Conservation (phyloP, 2,888 invertebrate species). For the Andrena trimmerana region DNA sequence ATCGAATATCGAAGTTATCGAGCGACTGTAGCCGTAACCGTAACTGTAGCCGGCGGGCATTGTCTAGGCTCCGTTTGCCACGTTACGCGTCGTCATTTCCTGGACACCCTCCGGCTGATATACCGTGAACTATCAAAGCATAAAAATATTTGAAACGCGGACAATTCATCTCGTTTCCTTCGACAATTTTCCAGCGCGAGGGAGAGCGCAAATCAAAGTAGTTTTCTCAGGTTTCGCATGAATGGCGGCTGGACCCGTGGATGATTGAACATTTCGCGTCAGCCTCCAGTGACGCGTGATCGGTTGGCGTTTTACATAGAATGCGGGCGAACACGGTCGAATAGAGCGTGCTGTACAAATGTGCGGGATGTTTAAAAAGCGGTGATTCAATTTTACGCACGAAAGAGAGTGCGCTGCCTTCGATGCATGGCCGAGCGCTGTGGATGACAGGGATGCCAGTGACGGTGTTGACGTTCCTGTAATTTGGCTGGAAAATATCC, state of each 20-base stretch:
- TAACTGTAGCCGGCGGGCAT: constrained; percentile 69
- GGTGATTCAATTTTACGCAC: constrained; percentile 74
- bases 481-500: constrained; percentile 73
- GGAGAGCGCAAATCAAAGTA: background rate
- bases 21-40: constrained; percentile 49
- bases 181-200: background rate
- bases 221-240: background rate
- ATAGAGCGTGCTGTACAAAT: constrained; percentile 59
- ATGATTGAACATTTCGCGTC: constrained; percentile 27
- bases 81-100: constrained; percentile 39
- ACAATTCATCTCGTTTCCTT: background rate
- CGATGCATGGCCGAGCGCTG: constrained; percentile 66
- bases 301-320: constrained; percentile 52
- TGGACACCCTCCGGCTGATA: constrained; percentile 34
- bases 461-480: constrained; percentile 75
- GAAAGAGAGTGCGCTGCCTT: constrained; percentile 68
- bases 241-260: background rate
- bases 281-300: constrained; percentile 6
- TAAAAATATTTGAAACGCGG: background rate
- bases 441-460: constrained; percentile 72
- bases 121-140: constrained; percentile 24
- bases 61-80: constrained; percentile 71
- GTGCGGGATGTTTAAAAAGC: constrained; percentile 72
- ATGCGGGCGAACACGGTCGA: constrained; percentile 47
- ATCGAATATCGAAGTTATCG: constrained; percentile 63